Evolutionary conservation across 2,888 invertebrate genomes (phyloP).

Genomic region (Rhamnusium bicolor): DNA sequence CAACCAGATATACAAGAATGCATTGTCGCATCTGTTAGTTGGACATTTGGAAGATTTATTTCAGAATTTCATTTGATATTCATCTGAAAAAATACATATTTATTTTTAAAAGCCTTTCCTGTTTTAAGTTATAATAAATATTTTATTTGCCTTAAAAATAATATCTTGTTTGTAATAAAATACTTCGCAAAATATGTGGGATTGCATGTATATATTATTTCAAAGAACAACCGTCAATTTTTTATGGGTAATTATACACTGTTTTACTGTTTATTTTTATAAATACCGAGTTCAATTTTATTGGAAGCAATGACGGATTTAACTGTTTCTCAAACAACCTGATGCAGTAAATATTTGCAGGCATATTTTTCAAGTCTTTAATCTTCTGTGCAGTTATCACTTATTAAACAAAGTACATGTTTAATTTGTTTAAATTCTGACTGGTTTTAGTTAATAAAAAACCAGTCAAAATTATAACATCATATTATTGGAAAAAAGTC

Average conservation of each 20-base stretch:
- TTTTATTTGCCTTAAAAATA: conserved; percentile 15
- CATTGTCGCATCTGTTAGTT: neutral
- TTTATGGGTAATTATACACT: conserved; percentile 29
- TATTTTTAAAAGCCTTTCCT: neutral
- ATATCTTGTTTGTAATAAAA: conserved; percentile 24
- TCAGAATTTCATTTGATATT: neutral
- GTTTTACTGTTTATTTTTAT: conserved; percentile 26
- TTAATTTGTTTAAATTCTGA: neutral
- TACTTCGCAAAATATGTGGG: conserved; percentile 4
- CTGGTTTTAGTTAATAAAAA: neutral
- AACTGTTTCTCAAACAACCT: conserved; percentile 27
- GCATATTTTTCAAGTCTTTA: neutral
- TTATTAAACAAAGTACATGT: neutral
- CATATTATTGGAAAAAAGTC: no score
- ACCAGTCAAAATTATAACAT: no score
- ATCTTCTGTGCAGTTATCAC: neutral
- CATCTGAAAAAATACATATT: neutral
- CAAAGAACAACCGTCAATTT: conserved; percentile 21
- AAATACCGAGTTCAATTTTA: conserved; percentile 26
- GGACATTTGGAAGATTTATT: neutral
- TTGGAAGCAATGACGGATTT: conserved; percentile 21
- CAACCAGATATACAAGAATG: neutral
- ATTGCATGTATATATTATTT: conserved; percentile 12
- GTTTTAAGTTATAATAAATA: conserved; percentile 13
- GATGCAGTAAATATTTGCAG: conserved; percentile 30